phyloP scores from a whole-genome alignment of 2,888 invertebrate species.

The Caenorhabditis virilis region DNA sequence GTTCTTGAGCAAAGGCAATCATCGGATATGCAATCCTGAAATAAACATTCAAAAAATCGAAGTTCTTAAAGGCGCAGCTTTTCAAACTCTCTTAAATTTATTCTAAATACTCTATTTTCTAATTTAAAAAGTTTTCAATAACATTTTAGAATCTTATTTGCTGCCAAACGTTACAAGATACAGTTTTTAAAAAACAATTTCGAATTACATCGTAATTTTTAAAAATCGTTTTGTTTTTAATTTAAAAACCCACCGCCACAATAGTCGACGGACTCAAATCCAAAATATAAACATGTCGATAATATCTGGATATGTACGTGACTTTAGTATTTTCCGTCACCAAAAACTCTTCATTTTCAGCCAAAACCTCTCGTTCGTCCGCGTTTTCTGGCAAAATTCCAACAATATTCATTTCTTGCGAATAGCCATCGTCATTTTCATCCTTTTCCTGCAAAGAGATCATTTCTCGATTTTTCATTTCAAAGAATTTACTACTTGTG shows the following conservation, averaged over 20 bases:
- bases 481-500: too few relatives aligned
- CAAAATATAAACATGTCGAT: constrained; percentile 79
- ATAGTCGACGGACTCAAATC: constrained; percentile 81
- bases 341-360: constrained; percentile 40
- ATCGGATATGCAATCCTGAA: constrained; percentile 69
- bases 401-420: constrained; percentile 43
- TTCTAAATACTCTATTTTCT: too few relatives aligned
- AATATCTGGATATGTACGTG: constrained; percentile 77
- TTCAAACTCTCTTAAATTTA: too few relatives aligned
- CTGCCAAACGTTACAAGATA: too few relatives aligned
- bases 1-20: constrained; percentile 69
- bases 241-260: constrained; percentile 74
- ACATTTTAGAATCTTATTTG: too few relatives aligned
- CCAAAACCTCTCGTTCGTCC: constrained; percentile 23
- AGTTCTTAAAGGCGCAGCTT: too few relatives aligned
- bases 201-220: too few relatives aligned
- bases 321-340: constrained; percentile 67
- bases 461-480: too few relatives aligned
- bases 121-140: too few relatives aligned
- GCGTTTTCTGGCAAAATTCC: constrained; percentile 46
- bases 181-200: background rate
- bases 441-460: too few relatives aligned
- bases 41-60: too few relatives aligned
- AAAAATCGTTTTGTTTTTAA: too few relatives aligned
- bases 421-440: constrained; percentile 15